These are phyloP conservation scores for Cyanoderma ruficeps DNA, from an alignment of 2,113 vertebrate species.

Conservation along the genomic window DNA sequence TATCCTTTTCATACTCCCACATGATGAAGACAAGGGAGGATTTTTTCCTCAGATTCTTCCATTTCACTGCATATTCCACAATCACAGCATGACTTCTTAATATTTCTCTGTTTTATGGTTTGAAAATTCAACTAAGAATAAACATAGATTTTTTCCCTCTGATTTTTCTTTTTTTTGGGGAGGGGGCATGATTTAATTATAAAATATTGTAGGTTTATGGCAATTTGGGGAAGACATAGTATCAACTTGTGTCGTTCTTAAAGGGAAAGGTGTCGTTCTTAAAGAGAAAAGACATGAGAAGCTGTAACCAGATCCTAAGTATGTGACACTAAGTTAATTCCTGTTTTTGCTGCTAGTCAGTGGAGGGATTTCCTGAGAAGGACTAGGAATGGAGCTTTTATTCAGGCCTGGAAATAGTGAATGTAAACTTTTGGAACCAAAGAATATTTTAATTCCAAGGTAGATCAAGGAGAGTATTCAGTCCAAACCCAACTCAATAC, in stretches of 20 bases:
- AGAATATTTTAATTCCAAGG: background rate
- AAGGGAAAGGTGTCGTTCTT: background rate
- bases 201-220: background rate
- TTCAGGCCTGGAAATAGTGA: background rate
- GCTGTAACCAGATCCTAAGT: accelerated
- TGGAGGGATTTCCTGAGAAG: background rate
- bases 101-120: background rate
- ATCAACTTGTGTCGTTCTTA: background rate
- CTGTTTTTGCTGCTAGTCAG: background rate
- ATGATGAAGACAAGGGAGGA: background rate
- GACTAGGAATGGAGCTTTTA: background rate
- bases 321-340: background rate
- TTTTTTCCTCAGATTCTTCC: background rate
- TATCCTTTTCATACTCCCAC: background rate
- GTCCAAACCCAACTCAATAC: background rate
- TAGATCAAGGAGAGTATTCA: background rate
- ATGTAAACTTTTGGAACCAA: background rate
- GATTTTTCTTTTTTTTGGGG: no score
- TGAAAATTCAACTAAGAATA: background rate
- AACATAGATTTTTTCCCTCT: background rate
- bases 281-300: background rate
- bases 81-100: background rate
- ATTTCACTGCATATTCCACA: background rate
- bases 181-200: background rate
- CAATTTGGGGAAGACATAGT: background rate